Base-by-base conservation (phyloP, 2,888 invertebrate species). In the Platycheirus rosarum region DNA sequence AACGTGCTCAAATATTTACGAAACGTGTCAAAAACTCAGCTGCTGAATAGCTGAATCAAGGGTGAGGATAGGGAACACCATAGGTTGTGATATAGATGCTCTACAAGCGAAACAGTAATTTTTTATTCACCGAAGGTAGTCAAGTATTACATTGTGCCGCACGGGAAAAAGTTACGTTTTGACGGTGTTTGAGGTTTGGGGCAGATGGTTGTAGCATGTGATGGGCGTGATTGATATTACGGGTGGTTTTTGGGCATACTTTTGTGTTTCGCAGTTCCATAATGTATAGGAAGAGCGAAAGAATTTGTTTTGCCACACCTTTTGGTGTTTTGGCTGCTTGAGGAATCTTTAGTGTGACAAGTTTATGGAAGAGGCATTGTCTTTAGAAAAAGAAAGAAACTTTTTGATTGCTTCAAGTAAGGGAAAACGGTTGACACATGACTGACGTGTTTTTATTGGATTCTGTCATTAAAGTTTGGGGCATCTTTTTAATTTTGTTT, bases 1-100 rank as follows among this genome's bases (percentile, higher is more conserved):
- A 85, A 88, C 89, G 87, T 88, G 89, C 87, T 88, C 87, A 89
- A 89, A 89, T 89, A 89, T 89, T 89, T 89, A 87, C 89, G 86
- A 89, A 89, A 89, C 89, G 89, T 89, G 89, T 88, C 89, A 89
- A 89, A 88, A 87, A 86, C 88, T 80, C 70, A 51, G 32, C 44
- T 26, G 26, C 51, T 66, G 46, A 14, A 9, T 37, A 57, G 44
- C 44, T 51, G 49, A 9, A 7, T 8, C 13, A 18, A 20, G 20
- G 57, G 3, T 2, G 32, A 13, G 46, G 40, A 14, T 42, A 14
- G 37, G 60, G 13, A 23, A 13, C 16, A 14, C 4, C 11, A 4
- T 14, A 42, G 68, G 65, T 70, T 66, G 49, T n/a, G n/a, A n/a
- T n/a, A 66, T 63, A 57, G 71, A 66, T 62, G 66, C 13, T 40